Conservation (phyloP, 1,140 invertebrate species). For the Anagrus nilaparvatae region DNA sequence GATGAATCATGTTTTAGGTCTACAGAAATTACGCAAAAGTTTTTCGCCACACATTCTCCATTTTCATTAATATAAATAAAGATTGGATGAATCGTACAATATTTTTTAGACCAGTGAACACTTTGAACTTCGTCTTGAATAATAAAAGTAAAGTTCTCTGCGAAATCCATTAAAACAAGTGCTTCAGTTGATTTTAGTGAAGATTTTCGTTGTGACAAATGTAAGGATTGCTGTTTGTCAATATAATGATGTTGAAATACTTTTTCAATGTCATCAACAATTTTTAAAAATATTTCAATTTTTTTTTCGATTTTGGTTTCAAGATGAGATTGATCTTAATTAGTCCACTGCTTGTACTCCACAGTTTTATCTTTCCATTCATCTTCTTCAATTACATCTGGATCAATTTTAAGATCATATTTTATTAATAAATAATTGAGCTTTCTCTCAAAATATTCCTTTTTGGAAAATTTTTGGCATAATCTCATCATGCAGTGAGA, state of each 20-base stretch:
- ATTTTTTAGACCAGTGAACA: conserved; percentile 11
- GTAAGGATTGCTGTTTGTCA: conserved; percentile 8
- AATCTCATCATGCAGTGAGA: background rate
- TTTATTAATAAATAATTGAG: background rate
- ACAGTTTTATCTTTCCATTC: conserved; percentile 3
- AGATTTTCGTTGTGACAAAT: conserved; percentile 9
- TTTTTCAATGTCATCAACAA: conserved; percentile 2
- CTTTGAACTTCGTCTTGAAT: conserved; percentile 11
- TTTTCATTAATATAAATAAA: conserved; percentile 6
- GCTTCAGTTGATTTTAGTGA: background rate
- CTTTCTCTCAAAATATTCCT: background rate
- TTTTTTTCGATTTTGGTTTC: background rate
- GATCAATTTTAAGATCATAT: background rate
- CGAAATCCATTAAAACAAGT: conserved; percentile 11
- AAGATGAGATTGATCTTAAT: conserved; percentile 3
- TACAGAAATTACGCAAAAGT: background rate
- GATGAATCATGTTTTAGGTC: background rate
- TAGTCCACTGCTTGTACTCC: conserved; percentile 12
- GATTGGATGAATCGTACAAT: conserved; percentile 13
- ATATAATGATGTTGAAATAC: conserved; percentile 11
- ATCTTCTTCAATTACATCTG: background rate
- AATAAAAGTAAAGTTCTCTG: conserved; percentile 12
- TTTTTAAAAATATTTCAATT: conserved; percentile 2
- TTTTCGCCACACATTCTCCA: conserved; percentile 4
- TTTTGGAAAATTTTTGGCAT: too few species aligned